These are phyloP conservation scores for Toxotes lorentzi DNA, from an alignment of 2,797 vertebrate genomes.

Conservation along the genomic window DNA sequence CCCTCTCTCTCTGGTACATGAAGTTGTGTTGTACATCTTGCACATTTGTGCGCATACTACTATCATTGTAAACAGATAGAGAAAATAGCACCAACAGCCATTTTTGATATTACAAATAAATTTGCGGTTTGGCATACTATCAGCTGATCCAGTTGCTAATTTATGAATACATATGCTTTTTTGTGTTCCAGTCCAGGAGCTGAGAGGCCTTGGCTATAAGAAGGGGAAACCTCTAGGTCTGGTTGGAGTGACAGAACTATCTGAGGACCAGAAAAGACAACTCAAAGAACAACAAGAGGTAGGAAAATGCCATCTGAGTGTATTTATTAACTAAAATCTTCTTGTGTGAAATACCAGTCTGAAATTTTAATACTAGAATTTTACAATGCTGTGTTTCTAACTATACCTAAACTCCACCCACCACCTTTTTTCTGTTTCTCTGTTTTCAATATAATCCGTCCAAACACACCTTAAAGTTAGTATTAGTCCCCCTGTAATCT, in stretches of 20 bases:
- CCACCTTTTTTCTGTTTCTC: background rate
- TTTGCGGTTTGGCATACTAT: background rate
- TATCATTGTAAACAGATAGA: too few relatives aligned
- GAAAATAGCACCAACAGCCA: too few relatives aligned
- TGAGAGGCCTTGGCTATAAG: slow-evolving; percentile 93
- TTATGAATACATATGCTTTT: background rate
- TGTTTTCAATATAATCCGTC: background rate
- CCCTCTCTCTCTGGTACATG: slow-evolving; percentile 82
- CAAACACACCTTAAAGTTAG: background rate
- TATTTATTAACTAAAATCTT: background rate
- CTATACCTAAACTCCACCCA: background rate
- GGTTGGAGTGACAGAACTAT: slow-evolving; percentile 94
- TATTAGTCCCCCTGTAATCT: background rate
- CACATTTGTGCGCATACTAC: background rate
- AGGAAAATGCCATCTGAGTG: slow-evolving; percentile 14
- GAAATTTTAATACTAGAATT: too few relatives aligned
- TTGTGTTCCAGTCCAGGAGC: slow-evolving; percentile 88
- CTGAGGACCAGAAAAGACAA: slow-evolving; percentile 94
- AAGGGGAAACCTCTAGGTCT: slow-evolving; percentile 94
- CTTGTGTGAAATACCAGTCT: too few relatives aligned
- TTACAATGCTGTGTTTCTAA: background rate
- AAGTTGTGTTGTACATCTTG: background rate
- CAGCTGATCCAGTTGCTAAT: background rate
- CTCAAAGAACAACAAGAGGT: slow-evolving; percentile 97
- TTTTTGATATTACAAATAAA: too few relatives aligned